Evolutionary conservation across 2,888 invertebrate species (phyloP), one percentile per base, ranked within the genome.

Genomic region (Chloroclystis v-ata): DNA sequence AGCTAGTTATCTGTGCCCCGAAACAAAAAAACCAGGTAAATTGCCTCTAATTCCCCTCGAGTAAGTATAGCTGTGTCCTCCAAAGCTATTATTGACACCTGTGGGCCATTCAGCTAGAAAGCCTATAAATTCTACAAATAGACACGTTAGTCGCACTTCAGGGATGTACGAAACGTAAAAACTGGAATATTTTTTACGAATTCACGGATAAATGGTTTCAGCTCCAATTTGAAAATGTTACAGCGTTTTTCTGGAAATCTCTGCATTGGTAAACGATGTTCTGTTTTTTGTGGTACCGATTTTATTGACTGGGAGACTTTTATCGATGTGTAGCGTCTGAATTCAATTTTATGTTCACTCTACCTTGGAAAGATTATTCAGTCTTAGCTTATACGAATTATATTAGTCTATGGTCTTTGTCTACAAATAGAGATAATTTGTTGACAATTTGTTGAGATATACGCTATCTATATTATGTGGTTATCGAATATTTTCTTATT

Each of bases 1-100:
- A n/a, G n/a, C n/a, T n/a, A n/a, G n/a, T n/a, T n/a, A n/a, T n/a
- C n/a, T n/a, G n/a, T n/a, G n/a, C n/a, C n/a, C n/a, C n/a, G n/a
- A n/a, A n/a, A n/a, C n/a, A n/a, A n/a, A n/a, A n/a, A n/a, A n/a
- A n/a, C n/a, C 20, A 20, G 20, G 20, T 20, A 20, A 5, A 2
- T 4, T 2, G 20, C 48, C 43, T 56, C 54, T 57, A 62, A 59
- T 61, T 58, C 49, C 61, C 60, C 40, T 40, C 41, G 56, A 54
- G 61, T 49, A 60, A 65, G 57, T 47, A 54, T 53, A 56, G 54
- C 61, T 56, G 58, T 59, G 54, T 20, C 20, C 20, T 20, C 20
- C 49, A 61, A 64, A 53, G 65, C 74, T 65, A 74, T 80, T 79
- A 78, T 70, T 68, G 72, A 69, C 79, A 80, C 77, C 78, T 80